These are phyloP conservation scores for Metacarcinus magister DNA, from an alignment of 2,888 invertebrate species.

Conservation along the genomic window DNA sequence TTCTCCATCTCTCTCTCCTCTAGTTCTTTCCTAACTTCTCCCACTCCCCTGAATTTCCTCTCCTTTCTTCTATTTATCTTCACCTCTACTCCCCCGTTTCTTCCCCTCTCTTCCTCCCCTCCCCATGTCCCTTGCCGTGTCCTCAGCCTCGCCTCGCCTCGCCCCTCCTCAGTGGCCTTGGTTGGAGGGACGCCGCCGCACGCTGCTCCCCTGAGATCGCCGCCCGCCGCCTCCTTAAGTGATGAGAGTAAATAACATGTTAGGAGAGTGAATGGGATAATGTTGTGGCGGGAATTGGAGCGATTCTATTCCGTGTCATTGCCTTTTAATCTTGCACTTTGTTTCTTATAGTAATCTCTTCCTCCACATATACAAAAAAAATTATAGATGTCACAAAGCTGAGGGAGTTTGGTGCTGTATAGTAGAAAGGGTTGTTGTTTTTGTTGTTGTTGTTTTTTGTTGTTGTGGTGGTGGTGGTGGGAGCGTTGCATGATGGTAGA, in stretches of 20 bases:
- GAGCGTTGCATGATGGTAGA: neutral
- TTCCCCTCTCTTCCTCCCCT: neutral
- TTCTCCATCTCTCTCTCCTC: neutral
- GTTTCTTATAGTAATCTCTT: neutral
- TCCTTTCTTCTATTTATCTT: neutral
- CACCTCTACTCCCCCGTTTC: neutral
- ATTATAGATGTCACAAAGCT: neutral
- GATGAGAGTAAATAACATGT: neutral
- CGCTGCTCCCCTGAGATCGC: neutral
- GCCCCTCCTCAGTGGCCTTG: neutral
- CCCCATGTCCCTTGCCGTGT: neutral
- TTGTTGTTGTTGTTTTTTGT: too few relatives aligned
- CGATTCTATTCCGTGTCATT: neutral
- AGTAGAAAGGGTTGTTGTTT: neutral
- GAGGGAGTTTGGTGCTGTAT: neutral
- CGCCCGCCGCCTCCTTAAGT: neutral
- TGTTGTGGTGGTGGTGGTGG: neutral
- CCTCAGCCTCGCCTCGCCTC: neutral
- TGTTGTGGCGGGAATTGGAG: neutral
- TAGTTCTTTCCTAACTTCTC: neutral
- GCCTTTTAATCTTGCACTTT: neutral
- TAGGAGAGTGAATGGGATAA: neutral
- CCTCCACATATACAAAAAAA: neutral
- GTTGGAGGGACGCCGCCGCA: neutral
- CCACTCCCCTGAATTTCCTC: neutral